A percentile compares a stretch with the other conserved stretches of the same genome.
phyloP scores from a whole-genome alignment of 2,797 vertebrate species.

The Selene dorsalis region DNA sequence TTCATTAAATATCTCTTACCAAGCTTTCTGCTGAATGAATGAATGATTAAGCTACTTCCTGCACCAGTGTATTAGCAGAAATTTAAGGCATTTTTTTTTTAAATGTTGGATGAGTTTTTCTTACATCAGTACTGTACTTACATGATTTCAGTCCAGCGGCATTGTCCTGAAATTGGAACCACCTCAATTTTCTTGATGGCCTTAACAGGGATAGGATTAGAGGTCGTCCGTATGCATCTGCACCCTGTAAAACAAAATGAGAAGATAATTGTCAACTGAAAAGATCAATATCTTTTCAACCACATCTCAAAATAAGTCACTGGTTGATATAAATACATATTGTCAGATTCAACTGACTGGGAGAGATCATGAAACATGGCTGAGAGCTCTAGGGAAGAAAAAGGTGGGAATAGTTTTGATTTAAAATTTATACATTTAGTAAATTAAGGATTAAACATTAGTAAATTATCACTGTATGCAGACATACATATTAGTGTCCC shows the following conservation, averaged over 20 bases:
- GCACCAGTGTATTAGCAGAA: no score
- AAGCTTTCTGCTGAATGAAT: no score
- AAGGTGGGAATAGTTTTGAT: no score
- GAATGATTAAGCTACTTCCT: no score
- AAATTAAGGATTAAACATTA: no score
- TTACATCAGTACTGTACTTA: conserved; percentile 53
- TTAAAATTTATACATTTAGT: no score
- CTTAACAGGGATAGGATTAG: rapidly evolving
- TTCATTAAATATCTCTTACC: no score
- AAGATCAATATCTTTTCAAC: neutral
- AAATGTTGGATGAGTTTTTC: neutral
- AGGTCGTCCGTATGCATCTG: neutral
- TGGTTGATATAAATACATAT: neutral
- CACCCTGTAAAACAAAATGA: conserved; percentile 8
- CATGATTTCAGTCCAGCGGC: conserved; percentile 66
- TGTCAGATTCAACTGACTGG: no score
- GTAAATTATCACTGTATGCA: conserved; percentile 3
- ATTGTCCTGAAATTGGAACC: conserved; percentile 55
- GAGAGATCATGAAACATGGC: neutral
- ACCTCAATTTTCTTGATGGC: conserved; percentile 57
- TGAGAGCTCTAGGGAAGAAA: conserved; percentile 1
- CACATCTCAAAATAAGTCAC: neutral
- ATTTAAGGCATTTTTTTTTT: no score
- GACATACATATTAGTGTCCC: neutral
- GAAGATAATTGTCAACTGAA: neutral